These are phyloP conservation scores for Euplexia lucipara DNA, from an alignment of 2,888 invertebrate genomes.

Conservation along the genomic window DNA sequence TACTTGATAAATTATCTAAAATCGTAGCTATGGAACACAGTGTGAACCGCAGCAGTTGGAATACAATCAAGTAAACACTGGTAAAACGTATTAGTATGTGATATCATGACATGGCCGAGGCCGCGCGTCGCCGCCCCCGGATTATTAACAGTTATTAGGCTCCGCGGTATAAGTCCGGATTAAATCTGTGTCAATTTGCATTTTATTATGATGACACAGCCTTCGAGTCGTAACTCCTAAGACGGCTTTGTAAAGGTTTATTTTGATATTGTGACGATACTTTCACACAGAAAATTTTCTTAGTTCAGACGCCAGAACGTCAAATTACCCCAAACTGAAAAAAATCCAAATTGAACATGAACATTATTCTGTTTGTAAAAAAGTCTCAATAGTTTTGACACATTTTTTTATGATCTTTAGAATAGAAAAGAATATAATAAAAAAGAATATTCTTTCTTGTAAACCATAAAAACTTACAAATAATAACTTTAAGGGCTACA, in stretches of 20 bases:
- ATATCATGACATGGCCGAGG: conserved; percentile 54
- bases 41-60: conserved; percentile 1
- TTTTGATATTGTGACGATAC: conserved; percentile 65
- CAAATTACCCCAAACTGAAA: too few relatives aligned
- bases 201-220: conserved; percentile 86
- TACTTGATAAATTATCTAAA: not conserved
- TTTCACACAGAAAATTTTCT: conserved; percentile 18
- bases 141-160: conserved; percentile 87
- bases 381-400: too few relatives aligned
- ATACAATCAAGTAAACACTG: conserved; percentile 27
- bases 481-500: too few relatives aligned
- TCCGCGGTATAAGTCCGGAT: conserved; percentile 85
- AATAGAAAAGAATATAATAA: too few relatives aligned
- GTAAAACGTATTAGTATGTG: conserved; percentile 39
- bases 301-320: too few relatives aligned
- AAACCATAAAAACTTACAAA: too few relatives aligned
- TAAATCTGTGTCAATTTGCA: conserved; percentile 89
- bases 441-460: too few relatives aligned
- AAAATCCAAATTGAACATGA: too few relatives aligned
- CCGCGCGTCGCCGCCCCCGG: conserved; percentile 68
- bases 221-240: conserved; percentile 84
- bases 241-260: conserved; percentile 80
- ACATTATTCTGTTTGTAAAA: too few relatives aligned
- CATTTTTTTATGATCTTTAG: too few relatives aligned
- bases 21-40: not conserved